Evolutionary conservation across 2,113 vertebrate species (phyloP), one percentile per base, ranked within the genome.

Genomic region (Psephotus haematonotus): DNA sequence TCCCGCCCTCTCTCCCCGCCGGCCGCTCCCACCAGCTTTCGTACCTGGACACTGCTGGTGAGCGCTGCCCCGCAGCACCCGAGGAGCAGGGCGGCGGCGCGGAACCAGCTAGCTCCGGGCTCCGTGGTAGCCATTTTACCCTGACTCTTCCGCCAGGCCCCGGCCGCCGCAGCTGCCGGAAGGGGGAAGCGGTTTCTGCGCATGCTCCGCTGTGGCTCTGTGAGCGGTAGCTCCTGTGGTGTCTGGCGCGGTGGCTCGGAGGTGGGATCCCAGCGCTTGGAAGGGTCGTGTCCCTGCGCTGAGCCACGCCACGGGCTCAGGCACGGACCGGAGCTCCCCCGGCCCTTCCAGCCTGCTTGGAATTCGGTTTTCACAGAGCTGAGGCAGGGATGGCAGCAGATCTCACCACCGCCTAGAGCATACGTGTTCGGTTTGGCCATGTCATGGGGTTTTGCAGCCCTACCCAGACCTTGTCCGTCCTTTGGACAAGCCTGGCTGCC

Each of bases 1-100:
- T 9, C 25, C 23, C 39, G 20, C n/a, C 27, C 71, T 29, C 27
- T 22, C 14, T 31, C 28, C 35, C 52, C 47, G 11, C 27, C 43
- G 24, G 27, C 62, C 43, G 57, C 28, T 59, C 29, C 50, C 67
- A 12, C 44, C 49, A 28, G 52, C 64, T 24, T 57, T 27, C 82
- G 39, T 97, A 97, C 97, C 97, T 97, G 94, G 55, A 81, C 9
- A 44, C 82, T 44, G 43, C 24, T 31, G 33, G 72, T 33, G 8
- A 49, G 44, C 33, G 35, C 96, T 22, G 55, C 55, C 2, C 68
- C 37, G 59, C 86, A 93, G 43, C 92, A 90, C 18, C 55, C 62
- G 35, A 96, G 25, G 6, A 94, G 69, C 31, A 95, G 64, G 2
- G 53, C 17, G 13, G 27, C 27, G 3, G 28, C 60, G 3, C 24